Evolutionary conservation across 2,113 vertebrate species (phyloP).

Genomic region (Tonatia bakeri): DNA sequence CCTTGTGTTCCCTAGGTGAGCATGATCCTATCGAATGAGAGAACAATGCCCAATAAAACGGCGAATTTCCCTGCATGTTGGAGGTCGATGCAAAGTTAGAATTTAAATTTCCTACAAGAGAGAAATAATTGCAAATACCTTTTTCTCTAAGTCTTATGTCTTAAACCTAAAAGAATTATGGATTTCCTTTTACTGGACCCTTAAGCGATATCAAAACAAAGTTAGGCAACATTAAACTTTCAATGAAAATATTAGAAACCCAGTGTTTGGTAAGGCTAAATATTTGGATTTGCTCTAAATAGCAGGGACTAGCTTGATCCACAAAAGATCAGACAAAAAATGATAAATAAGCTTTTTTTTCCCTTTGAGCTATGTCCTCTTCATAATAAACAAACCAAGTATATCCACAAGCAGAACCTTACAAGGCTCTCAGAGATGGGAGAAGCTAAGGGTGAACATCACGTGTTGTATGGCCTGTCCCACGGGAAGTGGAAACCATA

Average conservation of each 20-base stretch:
- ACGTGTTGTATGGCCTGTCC: neutral
- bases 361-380: neutral
- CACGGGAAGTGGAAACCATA: neutral
- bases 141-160: neutral
- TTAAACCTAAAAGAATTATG: neutral
- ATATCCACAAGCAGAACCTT: neutral
- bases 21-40: neutral
- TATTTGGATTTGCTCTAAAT: conserved; percentile 37
- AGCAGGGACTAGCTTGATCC: neutral
- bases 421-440: neutral
- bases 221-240: neutral
- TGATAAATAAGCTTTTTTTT: neutral
- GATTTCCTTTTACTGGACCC: neutral
- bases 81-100: neutral
- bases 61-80: neutral
- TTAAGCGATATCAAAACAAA: neutral
- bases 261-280: conserved; percentile 8
- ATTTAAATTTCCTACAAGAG: neutral
- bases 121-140: neutral
- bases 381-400: neutral
- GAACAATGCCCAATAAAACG: neutral
- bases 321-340: neutral
- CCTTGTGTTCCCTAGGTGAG: neutral
- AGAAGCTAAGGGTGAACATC: neutral
- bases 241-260: neutral